Base-by-base conservation (phyloP, 2,797 vertebrate species). In the Crenichthys baileyi region DNA sequence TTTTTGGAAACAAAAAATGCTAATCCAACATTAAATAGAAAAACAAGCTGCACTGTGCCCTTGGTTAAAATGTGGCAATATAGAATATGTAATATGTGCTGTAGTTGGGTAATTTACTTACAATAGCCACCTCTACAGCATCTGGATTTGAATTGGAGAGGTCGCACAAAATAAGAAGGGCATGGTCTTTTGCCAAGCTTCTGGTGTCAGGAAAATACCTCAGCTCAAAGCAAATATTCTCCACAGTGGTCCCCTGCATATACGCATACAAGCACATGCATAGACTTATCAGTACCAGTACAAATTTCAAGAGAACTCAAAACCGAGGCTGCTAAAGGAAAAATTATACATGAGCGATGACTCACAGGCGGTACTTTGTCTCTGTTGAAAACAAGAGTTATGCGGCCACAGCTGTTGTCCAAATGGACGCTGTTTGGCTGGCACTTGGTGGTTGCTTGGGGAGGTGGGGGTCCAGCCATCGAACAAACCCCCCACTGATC, bases 221-320 rank as follows among this genome's bases (percentile, higher is more conserved):
- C 82, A 99, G 96, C 90, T 99, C 97, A 0, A 96, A 96, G 91
- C 98, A 99, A 88, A 99, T 96, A 55, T 96, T 95, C 88, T 98
- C 97, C 92, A 98, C 97, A 0, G 97, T 99, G 55, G 97, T 99
- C 77, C 98, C 98, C 98, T 99, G 82, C 44, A 70, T 5, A 46
- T 18, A 84, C 18, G 6, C n/a, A 80, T 55, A 84, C 11, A 70
- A 29, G 75, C 1, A 60, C 39, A 85, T 6, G 53, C 24, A 76
- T 0, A 70, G 0, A 65, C 9, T 1, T 7, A 77, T 90, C 15
- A 86, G 72, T 46, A 77, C 72, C 8, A 55, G 53, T 0, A 13
- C 9, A 24, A 83, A 76, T 15, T 15, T 1, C 24, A 18, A 16
- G 24, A 55, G 3, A 7, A 2, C 7, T n/a, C 5, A 51, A 6